These are phyloP conservation scores for Dipodomys spectabilis DNA, from an alignment of 2,113 vertebrate species.

Conservation along the genomic window DNA sequence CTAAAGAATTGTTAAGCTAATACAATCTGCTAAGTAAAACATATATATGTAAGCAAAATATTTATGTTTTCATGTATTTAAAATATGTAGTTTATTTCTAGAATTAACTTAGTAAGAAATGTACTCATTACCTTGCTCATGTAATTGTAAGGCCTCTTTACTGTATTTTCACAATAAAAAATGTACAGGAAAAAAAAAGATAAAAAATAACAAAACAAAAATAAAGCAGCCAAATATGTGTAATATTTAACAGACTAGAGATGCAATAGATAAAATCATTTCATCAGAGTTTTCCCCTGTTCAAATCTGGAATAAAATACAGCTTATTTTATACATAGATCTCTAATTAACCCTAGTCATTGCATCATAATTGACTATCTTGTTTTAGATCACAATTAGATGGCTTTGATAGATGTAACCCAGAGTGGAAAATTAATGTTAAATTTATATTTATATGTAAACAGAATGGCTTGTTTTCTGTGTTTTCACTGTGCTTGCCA, in stretches of 20 bases:
- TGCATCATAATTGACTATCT: neutral
- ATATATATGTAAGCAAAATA: no score
- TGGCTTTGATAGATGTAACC: conserved; percentile 13
- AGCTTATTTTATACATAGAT: neutral
- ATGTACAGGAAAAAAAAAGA: neutral
- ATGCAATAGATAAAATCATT: neutral
- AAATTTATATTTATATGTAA: conserved; percentile 11
- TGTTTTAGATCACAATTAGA: conserved; percentile 27
- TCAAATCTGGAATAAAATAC: neutral
- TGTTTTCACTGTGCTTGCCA: conserved; percentile 23
- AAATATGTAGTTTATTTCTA: no score
- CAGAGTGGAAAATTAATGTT: conserved; percentile 20
- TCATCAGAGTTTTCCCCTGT: neutral
- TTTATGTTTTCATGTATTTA: no score
- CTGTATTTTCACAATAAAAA: neutral
- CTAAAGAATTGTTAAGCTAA: no score
- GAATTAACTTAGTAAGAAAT: no score
- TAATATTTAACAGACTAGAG: neutral
- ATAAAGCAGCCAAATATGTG: neutral
- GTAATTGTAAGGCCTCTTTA: no score
- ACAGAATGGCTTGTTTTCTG: neutral
- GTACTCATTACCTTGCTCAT: no score
- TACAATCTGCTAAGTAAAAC: no score
- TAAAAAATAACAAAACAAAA: neutral
- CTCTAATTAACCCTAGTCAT: neutral